phyloP scores from a whole-genome alignment of 2,797 vertebrate species.

The Semotilus atromaculatus region DNA sequence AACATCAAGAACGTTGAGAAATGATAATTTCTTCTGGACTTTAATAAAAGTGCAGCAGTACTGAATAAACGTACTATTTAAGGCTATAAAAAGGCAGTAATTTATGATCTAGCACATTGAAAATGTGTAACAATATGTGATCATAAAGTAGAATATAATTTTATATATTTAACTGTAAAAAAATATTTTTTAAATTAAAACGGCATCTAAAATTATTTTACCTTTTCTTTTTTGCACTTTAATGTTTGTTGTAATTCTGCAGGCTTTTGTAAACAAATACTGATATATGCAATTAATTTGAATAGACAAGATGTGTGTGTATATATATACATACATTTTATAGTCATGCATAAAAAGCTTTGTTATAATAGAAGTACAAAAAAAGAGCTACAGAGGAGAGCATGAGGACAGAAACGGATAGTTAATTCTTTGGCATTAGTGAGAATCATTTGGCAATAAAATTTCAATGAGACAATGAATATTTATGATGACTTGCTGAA shows the following conservation, averaged over 20 bases:
- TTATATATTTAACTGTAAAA: neutral
- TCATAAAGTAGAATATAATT: neutral
- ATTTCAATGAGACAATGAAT: constrained; percentile 56
- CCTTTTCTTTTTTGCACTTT: neutral
- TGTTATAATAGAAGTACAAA: constrained; percentile 34
- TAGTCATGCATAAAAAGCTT: neutral
- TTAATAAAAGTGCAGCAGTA: neutral
- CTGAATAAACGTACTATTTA: neutral
- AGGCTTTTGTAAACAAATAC: neutral
- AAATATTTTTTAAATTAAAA: neutral
- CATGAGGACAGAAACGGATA: constrained; percentile 48
- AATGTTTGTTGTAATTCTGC: neutral
- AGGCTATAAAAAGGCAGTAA: neutral
- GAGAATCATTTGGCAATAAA: constrained; percentile 55
- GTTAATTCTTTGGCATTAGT: constrained; percentile 51
- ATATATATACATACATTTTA: neutral
- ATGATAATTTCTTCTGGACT: neutral
- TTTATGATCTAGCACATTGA: neutral
- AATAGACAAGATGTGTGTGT: neutral
- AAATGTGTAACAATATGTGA: neutral
- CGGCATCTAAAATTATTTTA: neutral
- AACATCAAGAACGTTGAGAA: neutral
- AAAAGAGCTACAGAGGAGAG: constrained; percentile 47
- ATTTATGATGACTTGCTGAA: constrained; percentile 60
- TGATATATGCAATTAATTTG: neutral